Evolutionary conservation across 2,797 vertebrate species (phyloP), one percentile per base, ranked within the genome.

Genomic region (Molossus molossus): DNA sequence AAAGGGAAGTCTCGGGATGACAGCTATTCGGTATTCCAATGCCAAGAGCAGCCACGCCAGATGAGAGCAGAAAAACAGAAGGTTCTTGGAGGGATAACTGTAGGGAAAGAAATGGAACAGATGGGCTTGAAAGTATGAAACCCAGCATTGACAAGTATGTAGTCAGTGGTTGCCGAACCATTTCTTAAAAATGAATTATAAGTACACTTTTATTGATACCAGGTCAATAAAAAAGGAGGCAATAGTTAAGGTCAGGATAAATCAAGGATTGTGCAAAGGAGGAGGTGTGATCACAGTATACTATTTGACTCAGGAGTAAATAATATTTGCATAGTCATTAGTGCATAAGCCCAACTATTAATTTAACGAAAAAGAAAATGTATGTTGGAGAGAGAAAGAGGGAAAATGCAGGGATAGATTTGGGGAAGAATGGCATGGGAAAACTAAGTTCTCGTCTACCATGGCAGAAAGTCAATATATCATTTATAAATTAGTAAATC

Each of bases 241-340:
- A 92, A 88, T 37, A 62, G 67, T 87, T 57, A 96, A 95, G 45
- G 72, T 9, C 33, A 85, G 67, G 62, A 87, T 72, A 76, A 81
- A 57, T 25, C 91, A 87, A 90, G 18, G 33, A 70, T 48, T 57
- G 13, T 65, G 80, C 33, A 57, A 91, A 91, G 80, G 83, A 90
- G 48, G 27, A 88, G 50, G 69, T 33, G 17, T 9, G 12, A 50
- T 67, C 62, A 77, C 57, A 33, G 37, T 9, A 17, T 33, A 53
- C 67, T 87, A 57, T 29, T 85, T 85, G 57, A 87, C 20, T 79
- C 2, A 1, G 21, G 53, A 86, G 48, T 57, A 77, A 86, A 93
- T 88, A 88, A 27, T 76, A 82, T 77, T 94, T 86, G 58, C 20
- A 70, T 58, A 81, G 18, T 55, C 64, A 50, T 86, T 93, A 91